These are phyloP conservation scores for Neogobius melanostomus DNA, from an alignment of 2,113 vertebrate genomes.

Conservation along the genomic window DNA sequence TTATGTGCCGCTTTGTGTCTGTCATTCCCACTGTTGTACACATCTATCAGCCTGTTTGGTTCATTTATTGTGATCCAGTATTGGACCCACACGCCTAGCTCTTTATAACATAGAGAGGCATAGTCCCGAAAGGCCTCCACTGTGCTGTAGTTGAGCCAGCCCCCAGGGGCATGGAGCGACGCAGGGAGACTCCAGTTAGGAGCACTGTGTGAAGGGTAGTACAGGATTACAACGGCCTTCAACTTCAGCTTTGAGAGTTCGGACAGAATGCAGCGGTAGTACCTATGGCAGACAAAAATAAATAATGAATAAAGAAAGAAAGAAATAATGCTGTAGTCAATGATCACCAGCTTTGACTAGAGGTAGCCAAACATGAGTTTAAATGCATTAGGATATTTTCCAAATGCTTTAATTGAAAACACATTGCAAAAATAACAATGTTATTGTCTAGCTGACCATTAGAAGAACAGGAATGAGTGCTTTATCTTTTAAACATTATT, in stretches of 20 bases:
- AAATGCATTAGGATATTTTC: no score
- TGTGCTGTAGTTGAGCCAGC: slow-evolving; percentile 86
- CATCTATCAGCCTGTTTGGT: slow-evolving; percentile 84
- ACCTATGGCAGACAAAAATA: slow-evolving; percentile 61
- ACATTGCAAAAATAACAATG: no score
- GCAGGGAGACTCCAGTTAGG: slow-evolving; percentile 80
- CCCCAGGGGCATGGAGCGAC: slow-evolving; percentile 77
- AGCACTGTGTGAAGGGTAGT: slow-evolving; percentile 82
- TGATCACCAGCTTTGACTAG: neutral
- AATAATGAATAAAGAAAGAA: neutral
- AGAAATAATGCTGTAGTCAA: neutral
- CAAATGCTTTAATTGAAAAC: no score
- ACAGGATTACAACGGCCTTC: slow-evolving; percentile 83
- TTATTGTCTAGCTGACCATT: no score
- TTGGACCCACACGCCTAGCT: slow-evolving; percentile 84
- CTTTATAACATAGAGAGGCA: slow-evolving; percentile 84
- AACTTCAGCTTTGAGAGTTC: slow-evolving; percentile 82
- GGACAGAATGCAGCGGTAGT: slow-evolving; percentile 86
- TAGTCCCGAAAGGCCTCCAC: slow-evolving; percentile 84
- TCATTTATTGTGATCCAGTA: slow-evolving; percentile 97
- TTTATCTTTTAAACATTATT: no score
- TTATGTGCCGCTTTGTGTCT: slow-evolving; percentile 83
- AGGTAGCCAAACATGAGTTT: no score
- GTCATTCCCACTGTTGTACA: slow-evolving; percentile 76
- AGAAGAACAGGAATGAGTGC: no score